Conservation (phyloP, 2,113 vertebrate species). For the Amblyopsis rosae region DNA sequence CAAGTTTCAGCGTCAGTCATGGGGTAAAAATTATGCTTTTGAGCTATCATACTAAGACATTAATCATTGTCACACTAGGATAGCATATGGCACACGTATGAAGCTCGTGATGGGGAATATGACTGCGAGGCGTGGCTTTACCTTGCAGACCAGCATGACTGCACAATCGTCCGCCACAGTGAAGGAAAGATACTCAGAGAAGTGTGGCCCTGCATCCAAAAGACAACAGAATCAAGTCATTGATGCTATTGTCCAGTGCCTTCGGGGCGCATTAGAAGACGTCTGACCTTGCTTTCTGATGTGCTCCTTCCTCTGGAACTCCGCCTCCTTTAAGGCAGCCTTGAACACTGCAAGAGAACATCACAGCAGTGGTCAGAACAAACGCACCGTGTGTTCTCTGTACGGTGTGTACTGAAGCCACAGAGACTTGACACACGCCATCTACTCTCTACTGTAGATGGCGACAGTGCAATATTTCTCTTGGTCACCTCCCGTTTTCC, state of each 20-base stretch:
- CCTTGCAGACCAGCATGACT: slow-evolving; percentile 89
- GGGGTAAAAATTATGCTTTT: not conserved
- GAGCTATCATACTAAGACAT: not conserved
- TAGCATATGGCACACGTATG: too few species aligned
- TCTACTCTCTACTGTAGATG: too few species aligned
- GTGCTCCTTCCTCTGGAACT: slow-evolving; percentile 90
- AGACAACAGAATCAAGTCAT: not conserved
- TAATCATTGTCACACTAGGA: too few species aligned
- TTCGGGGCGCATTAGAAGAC: not conserved
- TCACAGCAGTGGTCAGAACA: not conserved
- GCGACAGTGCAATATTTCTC: too few species aligned
- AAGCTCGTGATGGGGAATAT: not conserved
- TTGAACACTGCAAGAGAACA: slow-evolving; percentile 82
- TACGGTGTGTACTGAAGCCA: not conserved
- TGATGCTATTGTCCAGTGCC: not conserved
- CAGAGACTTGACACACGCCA: not conserved
- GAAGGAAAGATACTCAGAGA: slow-evolving; percentile 88
- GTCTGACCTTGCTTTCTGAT: slow-evolving; percentile 92
- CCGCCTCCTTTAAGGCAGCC: slow-evolving; percentile 83
- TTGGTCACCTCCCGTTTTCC: not conserved
- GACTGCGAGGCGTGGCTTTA: slow-evolving; percentile 39
- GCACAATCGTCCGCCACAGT: slow-evolving; percentile 88
- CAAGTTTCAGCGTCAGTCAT: too few species aligned
- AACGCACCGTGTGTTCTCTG: not conserved
- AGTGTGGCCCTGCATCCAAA: slow-evolving; percentile 85